Conservation (phyloP, 2,797 vertebrate species). For the Danionella dracula region DNA sequence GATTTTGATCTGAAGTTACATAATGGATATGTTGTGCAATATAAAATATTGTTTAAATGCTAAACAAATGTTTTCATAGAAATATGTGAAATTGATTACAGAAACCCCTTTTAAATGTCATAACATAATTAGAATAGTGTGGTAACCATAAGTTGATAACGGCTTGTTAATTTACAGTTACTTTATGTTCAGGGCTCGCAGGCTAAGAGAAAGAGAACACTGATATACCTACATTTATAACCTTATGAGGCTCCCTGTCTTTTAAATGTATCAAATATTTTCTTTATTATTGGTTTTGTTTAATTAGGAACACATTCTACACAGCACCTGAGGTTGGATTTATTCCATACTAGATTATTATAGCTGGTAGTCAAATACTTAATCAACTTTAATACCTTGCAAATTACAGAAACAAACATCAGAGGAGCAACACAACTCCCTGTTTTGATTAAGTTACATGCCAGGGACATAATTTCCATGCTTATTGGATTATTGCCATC, state of each 20-base stretch:
- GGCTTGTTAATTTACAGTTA: no score
- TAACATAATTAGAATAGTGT: no score
- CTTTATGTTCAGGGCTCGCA: no score
- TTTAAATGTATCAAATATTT: no score
- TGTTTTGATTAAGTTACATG: not conserved
- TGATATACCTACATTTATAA: not conserved
- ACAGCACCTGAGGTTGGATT: not conserved
- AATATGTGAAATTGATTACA: no score
- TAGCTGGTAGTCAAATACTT: not conserved
- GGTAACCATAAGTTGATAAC: no score
- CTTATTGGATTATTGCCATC: conserved; percentile 2
- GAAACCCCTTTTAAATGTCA: no score
- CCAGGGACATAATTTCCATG: not conserved
- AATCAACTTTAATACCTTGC: not conserved
- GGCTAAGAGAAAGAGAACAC: no score
- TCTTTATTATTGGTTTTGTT: not conserved
- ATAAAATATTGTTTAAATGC: no score
- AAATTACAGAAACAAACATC: not conserved
- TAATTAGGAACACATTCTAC: not conserved
- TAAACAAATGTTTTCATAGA: no score
- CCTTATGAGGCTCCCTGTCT: not conserved
- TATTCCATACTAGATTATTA: not conserved
- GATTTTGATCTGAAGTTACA: no score
- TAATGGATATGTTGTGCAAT: no score
- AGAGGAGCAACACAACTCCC: not conserved